Conservation (phyloP, 2,797 vertebrate species). For the Lacerta viridis region DNA sequence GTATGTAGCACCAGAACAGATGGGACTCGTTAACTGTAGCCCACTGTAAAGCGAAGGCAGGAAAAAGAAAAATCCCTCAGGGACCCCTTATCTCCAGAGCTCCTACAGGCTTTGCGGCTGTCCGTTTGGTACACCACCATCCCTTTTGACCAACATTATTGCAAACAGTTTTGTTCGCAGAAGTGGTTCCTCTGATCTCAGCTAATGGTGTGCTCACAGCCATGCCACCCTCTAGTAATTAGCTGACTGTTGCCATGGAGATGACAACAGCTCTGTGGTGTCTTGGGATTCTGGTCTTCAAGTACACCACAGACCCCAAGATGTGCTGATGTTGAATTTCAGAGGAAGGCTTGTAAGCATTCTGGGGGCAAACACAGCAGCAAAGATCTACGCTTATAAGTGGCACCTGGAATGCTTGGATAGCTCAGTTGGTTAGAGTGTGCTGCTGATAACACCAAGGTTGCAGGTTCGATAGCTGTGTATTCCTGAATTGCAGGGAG, state of each 20-base stretch:
- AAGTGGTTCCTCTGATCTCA: conserved; percentile 16
- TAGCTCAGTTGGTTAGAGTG: too few species aligned
- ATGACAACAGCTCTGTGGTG: neutral
- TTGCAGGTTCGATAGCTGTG: too few species aligned
- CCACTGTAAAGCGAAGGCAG: neutral
- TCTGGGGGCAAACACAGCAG: neutral
- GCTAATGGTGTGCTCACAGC: neutral
- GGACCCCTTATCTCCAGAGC: neutral
- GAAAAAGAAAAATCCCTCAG: neutral
- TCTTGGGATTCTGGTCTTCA: neutral
- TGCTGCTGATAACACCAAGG: too few species aligned
- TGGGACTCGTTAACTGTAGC: conserved; percentile 4
- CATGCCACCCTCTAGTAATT: conserved; percentile 1
- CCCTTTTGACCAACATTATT: neutral
- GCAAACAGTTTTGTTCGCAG: neutral
- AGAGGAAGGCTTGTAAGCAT: neutral
- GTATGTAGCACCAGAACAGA: neutral
- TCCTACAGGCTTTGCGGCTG: neutral
- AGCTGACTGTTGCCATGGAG: conserved; percentile 27
- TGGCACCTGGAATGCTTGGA: neutral
- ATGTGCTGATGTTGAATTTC: neutral
- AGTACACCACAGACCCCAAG: neutral
- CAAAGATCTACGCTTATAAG: neutral
- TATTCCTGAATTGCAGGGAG: too few species aligned
- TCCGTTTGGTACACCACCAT: neutral